Base-by-base conservation (phyloP, 2,797 vertebrate genomes). In the Phalloptychus januarius region DNA sequence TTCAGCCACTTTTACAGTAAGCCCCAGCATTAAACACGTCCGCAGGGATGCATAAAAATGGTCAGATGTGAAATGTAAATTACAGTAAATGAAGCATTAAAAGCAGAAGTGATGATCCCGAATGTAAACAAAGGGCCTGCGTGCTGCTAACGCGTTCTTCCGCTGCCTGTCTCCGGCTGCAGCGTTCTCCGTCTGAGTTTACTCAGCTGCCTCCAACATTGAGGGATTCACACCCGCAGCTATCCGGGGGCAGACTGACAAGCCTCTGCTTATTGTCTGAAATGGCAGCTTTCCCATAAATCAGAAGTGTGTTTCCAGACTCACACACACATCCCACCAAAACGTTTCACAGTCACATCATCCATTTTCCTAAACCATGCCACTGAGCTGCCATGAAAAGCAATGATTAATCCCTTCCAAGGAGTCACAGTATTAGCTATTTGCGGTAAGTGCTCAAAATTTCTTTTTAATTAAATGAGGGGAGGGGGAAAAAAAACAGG, bases 161-260 rank as follows among this genome's bases (percentile, higher is more conserved):
- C 75, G 75, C 79, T 82, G 71, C 67, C 54, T 13, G 13, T 81
- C 79, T 86, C 23, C 36, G 52, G 74, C 61, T 71, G 76, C 58
- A 0, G 54, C 87, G 86, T 87, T 85, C 86, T 83, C 85, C 80
- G 25, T 25, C 72, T 15, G 71, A 75, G 86, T 92, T 91, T 91
- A 80, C 80, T 91, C 89, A 93, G 90, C 90, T 90, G 90, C 84
- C 63, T 85, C 61, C 75, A 61, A 80, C 77, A 74, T 74, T 86
- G 54, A 76, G 89, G 90, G 92, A 91, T 83, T 93, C 76, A 74
- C 91, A 92, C 93, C 92, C 88, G 52, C 90, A 88, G 87, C 91
- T 82, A 72, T 83, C 86, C 71, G 38, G 77, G 52, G 71, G 65
- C 76, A 65, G 78, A 42, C 71, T 6, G 78, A 70, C 78, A 23